Evolutionary conservation across 2,888 invertebrate species (phyloP).

Genomic region (Sympetrum striolatum): DNA sequence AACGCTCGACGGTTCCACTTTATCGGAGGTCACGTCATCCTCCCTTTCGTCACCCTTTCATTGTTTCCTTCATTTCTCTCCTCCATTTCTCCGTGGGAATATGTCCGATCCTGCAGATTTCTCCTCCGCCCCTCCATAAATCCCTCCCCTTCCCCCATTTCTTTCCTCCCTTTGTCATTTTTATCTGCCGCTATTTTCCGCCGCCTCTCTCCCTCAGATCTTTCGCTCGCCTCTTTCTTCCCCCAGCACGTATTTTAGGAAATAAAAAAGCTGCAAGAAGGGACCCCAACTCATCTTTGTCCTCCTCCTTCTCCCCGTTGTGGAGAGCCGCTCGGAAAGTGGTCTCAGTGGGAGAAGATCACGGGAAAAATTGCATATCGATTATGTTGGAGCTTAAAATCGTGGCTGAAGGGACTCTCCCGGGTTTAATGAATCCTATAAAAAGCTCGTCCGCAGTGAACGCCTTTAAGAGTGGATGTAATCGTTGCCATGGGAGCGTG

Average conservation of each 20-base stretch:
- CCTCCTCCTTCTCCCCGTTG: not conserved
- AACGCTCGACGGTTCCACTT: too few relatives aligned
- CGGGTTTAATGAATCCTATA: slow-evolving; percentile 8
- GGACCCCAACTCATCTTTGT: not conserved
- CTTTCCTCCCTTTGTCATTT: not conserved
- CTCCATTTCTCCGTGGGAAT: too few relatives aligned
- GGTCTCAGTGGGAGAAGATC: not conserved
- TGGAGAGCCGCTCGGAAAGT: not conserved
- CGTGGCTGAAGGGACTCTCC: slow-evolving; percentile 13
- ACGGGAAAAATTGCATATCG: slow-evolving; percentile 21
- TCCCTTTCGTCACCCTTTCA: too few relatives aligned
- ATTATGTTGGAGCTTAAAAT: slow-evolving; percentile 26
- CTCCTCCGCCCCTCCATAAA: not conserved
- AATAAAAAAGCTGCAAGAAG: not conserved
- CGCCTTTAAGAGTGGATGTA: not conserved
- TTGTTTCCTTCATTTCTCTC: too few relatives aligned
- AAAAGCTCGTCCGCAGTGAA: not conserved
- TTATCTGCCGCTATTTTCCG: not conserved
- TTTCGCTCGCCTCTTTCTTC: not conserved
- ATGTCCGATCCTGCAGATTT: too few relatives aligned
- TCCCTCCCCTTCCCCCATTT: not conserved
- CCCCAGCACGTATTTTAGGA: not conserved
- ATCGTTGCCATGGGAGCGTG: not conserved
- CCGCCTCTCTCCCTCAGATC: not conserved
- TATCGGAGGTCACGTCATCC: too few relatives aligned